phyloP scores from a whole-genome alignment of 1,140 invertebrate genomes.

The Odontomachus brunneus region DNA sequence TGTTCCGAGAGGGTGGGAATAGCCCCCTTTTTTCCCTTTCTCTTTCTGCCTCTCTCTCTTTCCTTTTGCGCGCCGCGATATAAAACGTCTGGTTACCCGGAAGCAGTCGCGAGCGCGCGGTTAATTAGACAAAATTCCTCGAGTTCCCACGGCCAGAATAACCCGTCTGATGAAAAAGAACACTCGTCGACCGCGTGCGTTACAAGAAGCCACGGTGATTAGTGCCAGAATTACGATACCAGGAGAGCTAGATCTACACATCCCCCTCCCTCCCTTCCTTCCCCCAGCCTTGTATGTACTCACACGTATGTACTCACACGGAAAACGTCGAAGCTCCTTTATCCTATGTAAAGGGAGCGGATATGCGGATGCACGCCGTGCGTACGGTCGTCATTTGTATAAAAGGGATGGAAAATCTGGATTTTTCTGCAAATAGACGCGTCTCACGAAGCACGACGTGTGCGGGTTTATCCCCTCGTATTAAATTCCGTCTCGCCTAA shows the following conservation, averaged over 20 bases:
- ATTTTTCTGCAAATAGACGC: conserved; percentile 29
- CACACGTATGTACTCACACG: not conserved
- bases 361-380: not conserved
- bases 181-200: conserved; percentile 18
- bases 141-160: conserved; percentile 33
- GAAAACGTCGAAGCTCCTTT: conserved; percentile 41
- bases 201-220: conserved; percentile 64
- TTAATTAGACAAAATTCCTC: conserved; percentile 71
- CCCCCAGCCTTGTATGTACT: too few relatives aligned
- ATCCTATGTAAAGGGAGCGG: conserved; percentile 16
- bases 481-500: conserved; percentile 29
- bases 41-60: not conserved
- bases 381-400: conserved; percentile 15
- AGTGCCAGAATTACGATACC: conserved; percentile 51
- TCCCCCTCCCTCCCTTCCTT: too few relatives aligned
- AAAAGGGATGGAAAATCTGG: not conserved
- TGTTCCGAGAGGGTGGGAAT: conserved; percentile 69
- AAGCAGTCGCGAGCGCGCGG: conserved; percentile 55
- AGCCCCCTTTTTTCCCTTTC: conserved; percentile 35
- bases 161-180: conserved; percentile 60
- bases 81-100: conserved; percentile 67
- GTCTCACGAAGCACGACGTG: not conserved
- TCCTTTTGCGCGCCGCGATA: conserved; percentile 49
- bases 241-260: conserved; percentile 3
- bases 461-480: not conserved